Base-by-base conservation (phyloP, 35 echinoderm and acorn worm species). In the Strongylocentrotus purpuratus region DNA sequence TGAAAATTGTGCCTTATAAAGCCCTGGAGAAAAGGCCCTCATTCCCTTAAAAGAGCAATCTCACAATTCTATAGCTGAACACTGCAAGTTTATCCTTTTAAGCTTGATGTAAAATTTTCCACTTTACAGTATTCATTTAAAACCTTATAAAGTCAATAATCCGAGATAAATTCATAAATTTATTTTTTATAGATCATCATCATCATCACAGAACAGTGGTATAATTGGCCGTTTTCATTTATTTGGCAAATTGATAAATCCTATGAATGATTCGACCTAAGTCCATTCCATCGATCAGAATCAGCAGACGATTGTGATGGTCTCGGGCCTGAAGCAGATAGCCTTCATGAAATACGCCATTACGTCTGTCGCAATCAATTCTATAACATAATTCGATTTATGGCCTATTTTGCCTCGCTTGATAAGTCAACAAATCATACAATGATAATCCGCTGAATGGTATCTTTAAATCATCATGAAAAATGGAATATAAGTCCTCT, bases 221-320 rank as follows among this genome's bases (percentile, higher is more conserved):
- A 8, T 28, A 78, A 78, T 78, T 28, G 65, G 20, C 65, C 20
- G 28, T 78, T 78, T 78, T 78, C 65, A 78, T 78, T 78, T 78
- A 78, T 18, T 78, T 78, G 65, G 65, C 65, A 78, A 78, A 78
- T 78, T 78, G 65, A 28, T 78, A 78, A 78, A 31, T 7, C 65
- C 22, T 4, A 7, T 78, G 65, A 78, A 78, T 78, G 65, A 78
- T 78, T 28, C 5, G 20, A 18, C 65, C 28, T 28, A 78, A 78
- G 25, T 78, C 65, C 65, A 78, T 78, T 78, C 65, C 65, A 78
- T 78, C 65, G 18, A 78, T 78, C 65, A 78, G 65, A 78, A 78
- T 78, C 20, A 22, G 28, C 35, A n/a, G 65, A 78, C 25, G 20
- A 78, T 78, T 78, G 65, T 78, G 65, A 78, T n/a, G 2, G 3